These are phyloP conservation scores for Drosophila ficusphila DNA, from an alignment of 1,140 invertebrate species.

Conservation along the genomic window DNA sequence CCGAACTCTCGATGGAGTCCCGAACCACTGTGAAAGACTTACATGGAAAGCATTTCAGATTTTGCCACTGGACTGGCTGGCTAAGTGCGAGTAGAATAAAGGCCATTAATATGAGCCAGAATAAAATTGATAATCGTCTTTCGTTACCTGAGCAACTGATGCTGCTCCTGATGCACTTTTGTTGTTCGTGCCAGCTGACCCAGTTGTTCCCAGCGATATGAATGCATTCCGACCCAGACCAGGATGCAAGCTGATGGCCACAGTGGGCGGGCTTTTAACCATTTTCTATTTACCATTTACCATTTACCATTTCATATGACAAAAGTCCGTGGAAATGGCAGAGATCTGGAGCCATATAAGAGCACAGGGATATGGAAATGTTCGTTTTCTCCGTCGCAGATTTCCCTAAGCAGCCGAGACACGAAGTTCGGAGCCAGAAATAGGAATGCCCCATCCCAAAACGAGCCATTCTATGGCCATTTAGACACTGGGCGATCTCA, in stretches of 20 bases:
- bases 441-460: conserved; percentile 19
- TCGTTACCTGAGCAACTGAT: conserved; percentile 40
- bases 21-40: conserved; percentile 5
- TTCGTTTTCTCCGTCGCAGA: conserved; percentile 52
- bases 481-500: conserved; percentile 69
- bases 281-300: conserved; percentile 11
- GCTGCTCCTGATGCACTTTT: conserved; percentile 54
- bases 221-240: conserved; percentile 19
- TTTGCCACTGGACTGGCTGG: conserved; percentile 1
- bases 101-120: conserved; percentile 42
- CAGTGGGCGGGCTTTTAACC: conserved; percentile 26
- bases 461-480: conserved; percentile 11
- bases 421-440: conserved; percentile 53
- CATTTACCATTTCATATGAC: conserved; percentile 62
- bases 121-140: conserved; percentile 53
- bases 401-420: conserved; percentile 48
- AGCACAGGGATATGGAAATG: conserved; percentile 62
- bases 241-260: conserved; percentile 10
- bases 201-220: conserved; percentile 35
- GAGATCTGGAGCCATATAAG: conserved; percentile 60
- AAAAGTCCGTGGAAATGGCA: conserved; percentile 61
- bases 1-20: neutral
- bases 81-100: conserved; percentile 36
- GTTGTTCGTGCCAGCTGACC: conserved; percentile 20
- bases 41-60: conserved; percentile 45